Base-by-base conservation (phyloP, 2,888 invertebrate species). In the Microplitis manilae region DNA sequence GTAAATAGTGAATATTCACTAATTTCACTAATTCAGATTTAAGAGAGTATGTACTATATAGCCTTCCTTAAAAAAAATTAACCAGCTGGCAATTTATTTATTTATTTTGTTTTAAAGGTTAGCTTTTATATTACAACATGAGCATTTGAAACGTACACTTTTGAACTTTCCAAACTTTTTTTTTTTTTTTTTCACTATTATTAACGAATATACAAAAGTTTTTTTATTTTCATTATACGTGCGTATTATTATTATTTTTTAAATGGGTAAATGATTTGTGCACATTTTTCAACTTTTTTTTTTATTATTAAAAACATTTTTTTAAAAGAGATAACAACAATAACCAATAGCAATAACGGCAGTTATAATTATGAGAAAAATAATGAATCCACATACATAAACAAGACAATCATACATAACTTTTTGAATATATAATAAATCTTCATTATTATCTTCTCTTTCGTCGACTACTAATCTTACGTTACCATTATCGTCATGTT, bases 331-430 rank as follows among this genome's bases (percentile, higher is more conserved):
- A 77, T 81, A 77, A 67, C 77, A 80, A n/a, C 79, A 73, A 73
- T 83, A 82, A 67, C 77, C 81, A 8, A 73, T 50, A 0, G 77
- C 30, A 6, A 82, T 38, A 60, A 80, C 75, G 0, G 64, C 73
- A 8, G 73, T 60, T 50, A 78, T 70, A 68, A 84, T 82, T 15
- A 67, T 30, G 13, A 79, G 15, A 17, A 73, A 84, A 8, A 75
- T 71, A 6, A 77, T n/a, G 13, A 72, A 78, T 4, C 82, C 83
- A 60, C 78, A 80, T 4, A 82, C 9, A 68, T 81, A 79, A 38
- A 85, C 80, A 72, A 76, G 79, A 20, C 76, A 78, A 2, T 67
- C 65, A 62, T 84, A 83, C 60, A 79, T 20, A 20, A 65, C 15
- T 72, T 68, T 75, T 39, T 76, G 64, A 2, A 73, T 8, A 59